phyloP scores from a whole-genome alignment of 2,113 vertebrate species.

The Cynocephalus volans region DNA sequence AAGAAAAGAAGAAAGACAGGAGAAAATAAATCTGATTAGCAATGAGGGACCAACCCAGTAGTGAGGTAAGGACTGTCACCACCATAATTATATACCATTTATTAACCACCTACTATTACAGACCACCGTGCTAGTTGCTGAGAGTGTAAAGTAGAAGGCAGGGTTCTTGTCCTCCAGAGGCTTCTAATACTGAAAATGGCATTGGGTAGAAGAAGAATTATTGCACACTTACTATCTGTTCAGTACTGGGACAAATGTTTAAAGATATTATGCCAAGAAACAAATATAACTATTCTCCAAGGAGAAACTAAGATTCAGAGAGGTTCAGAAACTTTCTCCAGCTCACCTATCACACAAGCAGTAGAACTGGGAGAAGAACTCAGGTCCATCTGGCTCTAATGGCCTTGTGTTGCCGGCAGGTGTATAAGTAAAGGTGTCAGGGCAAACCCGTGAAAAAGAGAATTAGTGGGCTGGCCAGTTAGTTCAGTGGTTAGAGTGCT shows the following conservation, averaged over 20 bases:
- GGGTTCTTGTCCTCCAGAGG: background rate
- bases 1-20: background rate
- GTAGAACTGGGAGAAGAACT: background rate
- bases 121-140: background rate
- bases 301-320: background rate
- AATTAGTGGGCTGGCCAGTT: too few species aligned
- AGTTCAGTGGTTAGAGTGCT: too few species aligned
- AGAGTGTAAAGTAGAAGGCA: background rate
- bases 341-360: background rate
- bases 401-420: background rate
- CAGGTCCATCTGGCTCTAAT: background rate
- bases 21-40: constrained; percentile 12
- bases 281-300: constrained; percentile 13
- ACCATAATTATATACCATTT: background rate
- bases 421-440: background rate
- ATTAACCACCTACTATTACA: background rate
- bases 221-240: background rate
- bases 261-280: background rate
- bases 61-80: background rate
- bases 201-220: background rate
- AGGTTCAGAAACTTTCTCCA: constrained; percentile 19
- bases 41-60: background rate
- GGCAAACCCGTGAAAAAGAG: background rate
- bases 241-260: background rate
- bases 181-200: background rate